A percentile compares a stretch with the other conserved stretches of the same genome.
These are phyloP conservation scores for Spodoptera litura DNA, from an alignment of 1,140 invertebrate genomes.

Conservation along the genomic window DNA sequence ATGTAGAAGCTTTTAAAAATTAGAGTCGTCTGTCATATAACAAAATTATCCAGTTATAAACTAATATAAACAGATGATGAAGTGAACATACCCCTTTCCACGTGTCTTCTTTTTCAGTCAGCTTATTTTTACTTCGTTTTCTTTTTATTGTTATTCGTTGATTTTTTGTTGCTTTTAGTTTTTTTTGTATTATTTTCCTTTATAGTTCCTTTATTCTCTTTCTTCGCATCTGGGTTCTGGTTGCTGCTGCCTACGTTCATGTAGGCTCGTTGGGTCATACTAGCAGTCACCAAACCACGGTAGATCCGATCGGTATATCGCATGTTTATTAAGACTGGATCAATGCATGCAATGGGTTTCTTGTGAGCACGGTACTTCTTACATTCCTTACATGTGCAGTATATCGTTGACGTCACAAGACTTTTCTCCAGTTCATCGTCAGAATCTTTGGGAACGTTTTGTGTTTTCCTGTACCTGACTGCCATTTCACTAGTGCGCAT, in stretches of 20 bases:
- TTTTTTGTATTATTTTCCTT: too few species aligned
- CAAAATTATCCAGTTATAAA: too few species aligned
- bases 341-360: background rate
- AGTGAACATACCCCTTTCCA: too few species aligned
- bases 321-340: background rate
- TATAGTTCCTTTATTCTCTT: too few species aligned
- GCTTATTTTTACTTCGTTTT: too few species aligned
- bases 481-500: background rate
- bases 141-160: too few species aligned
- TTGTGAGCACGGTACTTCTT: background rate
- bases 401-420: background rate
- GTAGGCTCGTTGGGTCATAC: background rate
- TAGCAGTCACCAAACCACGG: background rate
- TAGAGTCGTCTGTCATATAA: too few species aligned
- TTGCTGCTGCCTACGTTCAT: background rate
- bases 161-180: too few species aligned
- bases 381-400: background rate
- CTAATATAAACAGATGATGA: too few species aligned
- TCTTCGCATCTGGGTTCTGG: background rate
- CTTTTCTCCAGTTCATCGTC: background rate
- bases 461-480: background rate
- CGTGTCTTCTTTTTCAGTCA: too few species aligned
- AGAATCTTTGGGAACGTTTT: background rate
- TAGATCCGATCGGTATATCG: slow-evolving; percentile 1
- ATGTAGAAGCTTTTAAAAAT: too few species aligned